Evolutionary conservation across 2,797 vertebrate genomes (phyloP).

Genomic region (Limnodromus scolopaceus): DNA sequence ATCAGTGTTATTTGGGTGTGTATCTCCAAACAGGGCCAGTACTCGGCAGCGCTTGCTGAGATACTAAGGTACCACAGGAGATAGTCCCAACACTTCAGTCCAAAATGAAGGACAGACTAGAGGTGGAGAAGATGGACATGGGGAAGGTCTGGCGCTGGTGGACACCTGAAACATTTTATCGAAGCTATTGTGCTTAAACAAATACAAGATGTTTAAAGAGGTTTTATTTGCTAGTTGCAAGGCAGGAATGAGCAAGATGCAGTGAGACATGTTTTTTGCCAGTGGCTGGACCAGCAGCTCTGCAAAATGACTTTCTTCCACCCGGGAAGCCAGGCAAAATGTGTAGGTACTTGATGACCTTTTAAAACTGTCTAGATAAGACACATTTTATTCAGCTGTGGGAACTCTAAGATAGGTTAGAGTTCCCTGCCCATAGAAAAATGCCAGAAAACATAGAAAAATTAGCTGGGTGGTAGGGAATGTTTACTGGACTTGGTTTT

Average conservation of each 20-base stretch:
- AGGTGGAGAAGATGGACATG: background rate
- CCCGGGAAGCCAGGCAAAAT: background rate
- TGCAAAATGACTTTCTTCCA: background rate
- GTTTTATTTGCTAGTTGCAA: background rate
- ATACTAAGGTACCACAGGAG: background rate
- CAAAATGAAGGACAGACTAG: background rate
- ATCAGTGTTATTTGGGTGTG: background rate
- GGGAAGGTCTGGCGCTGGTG: background rate
- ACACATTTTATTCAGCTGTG: background rate
- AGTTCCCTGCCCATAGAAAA: background rate
- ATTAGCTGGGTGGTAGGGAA: background rate
- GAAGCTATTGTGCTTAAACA: background rate
- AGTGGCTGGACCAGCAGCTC: background rate
- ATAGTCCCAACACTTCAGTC: background rate
- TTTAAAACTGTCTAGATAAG: background rate
- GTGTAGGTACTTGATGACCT: background rate
- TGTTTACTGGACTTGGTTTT: background rate
- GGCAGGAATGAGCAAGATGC: background rate
- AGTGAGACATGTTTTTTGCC: background rate
- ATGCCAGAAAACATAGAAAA: background rate
- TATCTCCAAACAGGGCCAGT: background rate
- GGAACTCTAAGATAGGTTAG: background rate
- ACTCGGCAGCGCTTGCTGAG: background rate
- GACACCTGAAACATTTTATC: background rate
- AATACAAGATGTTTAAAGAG: background rate